Base-by-base conservation (phyloP, 2,113 vertebrate species). In the Triplophysa siluroides region DNA sequence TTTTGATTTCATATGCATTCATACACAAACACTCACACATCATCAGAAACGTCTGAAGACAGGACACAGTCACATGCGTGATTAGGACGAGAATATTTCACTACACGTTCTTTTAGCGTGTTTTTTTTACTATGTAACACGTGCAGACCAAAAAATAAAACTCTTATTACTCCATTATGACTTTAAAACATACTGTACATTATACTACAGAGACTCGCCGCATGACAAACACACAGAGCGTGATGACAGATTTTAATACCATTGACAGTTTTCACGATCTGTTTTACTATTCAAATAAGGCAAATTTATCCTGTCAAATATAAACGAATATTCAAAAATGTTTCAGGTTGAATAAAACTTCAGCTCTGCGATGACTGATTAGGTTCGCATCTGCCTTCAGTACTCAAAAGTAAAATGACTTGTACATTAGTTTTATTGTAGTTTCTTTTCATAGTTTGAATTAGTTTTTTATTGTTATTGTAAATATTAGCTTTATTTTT, bases 61-160 rank as follows among this genome's bases (percentile, higher is more conserved):
- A 2, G 12, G 12, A 14, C 4, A 52, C 60, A 43, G 41, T 43
- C 41, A 11, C 41, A 43, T 45, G 43, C 2, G 43, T 12, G 43
- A 45, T 45, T 12, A 45, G 10, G 10, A 45, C 43, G 10, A 12
- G 10, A 45, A 12, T 45, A 45, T 45, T 45, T 45, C 10, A 83
- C 56, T 26, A 47, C 54, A 76, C 56, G 5, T 38, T 38, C 33
- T 38, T 38, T 38, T 1, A 38, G 33, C 33, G 6, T 38, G 33
- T 38, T 18, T 52, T 14, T n/a, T 18, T 52, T 21, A 58, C 19
- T 21, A 56, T 41, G 63, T n/a, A 66, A 1, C 9, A 77, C 63
- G 66, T 73, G 78, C 77, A 76, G 43, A 56, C 68, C 61, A 65
- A 79, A 38, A 79, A 70, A 82, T 60, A 76, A 79, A 72, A 77